phyloP scores from a whole-genome alignment of 2,888 invertebrate species.

The Serripes groenlandicus region DNA sequence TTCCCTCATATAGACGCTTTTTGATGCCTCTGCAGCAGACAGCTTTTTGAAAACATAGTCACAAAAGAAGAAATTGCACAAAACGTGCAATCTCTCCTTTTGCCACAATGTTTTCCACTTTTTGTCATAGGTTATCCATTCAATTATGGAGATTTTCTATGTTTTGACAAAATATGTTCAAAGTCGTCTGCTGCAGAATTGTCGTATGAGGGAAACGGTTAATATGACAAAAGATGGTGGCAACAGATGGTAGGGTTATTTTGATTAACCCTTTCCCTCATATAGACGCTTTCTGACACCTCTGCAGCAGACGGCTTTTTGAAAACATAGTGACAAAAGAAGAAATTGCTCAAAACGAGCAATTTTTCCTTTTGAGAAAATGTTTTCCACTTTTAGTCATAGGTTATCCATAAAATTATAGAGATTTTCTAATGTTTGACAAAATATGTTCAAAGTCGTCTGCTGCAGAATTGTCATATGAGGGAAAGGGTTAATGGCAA shows the following conservation, averaged over 20 bases:
- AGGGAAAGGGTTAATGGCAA: neutral
- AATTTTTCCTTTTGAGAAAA: neutral
- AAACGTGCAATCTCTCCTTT: neutral
- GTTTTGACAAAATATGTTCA: neutral
- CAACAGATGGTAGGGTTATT: neutral
- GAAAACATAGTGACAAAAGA: neutral
- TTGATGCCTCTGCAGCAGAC: neutral
- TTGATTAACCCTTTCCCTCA: neutral
- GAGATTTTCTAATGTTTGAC: neutral
- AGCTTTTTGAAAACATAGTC: neutral
- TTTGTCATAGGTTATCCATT: neutral
- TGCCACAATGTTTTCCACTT: neutral
- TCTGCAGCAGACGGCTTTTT: neutral
- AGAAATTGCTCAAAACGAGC: neutral
- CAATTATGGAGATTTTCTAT: neutral
- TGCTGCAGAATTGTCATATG: neutral
- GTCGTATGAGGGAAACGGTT: neutral
- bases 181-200: neutral
- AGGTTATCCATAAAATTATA: neutral
- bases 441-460: neutral
- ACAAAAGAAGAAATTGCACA: neutral
- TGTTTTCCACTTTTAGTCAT: neutral
- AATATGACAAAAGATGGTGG: neutral
- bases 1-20: neutral
- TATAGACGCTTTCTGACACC: neutral